These are phyloP conservation scores for Dinomys branickii DNA, from an alignment of 2,113 vertebrate species.

Conservation along the genomic window DNA sequence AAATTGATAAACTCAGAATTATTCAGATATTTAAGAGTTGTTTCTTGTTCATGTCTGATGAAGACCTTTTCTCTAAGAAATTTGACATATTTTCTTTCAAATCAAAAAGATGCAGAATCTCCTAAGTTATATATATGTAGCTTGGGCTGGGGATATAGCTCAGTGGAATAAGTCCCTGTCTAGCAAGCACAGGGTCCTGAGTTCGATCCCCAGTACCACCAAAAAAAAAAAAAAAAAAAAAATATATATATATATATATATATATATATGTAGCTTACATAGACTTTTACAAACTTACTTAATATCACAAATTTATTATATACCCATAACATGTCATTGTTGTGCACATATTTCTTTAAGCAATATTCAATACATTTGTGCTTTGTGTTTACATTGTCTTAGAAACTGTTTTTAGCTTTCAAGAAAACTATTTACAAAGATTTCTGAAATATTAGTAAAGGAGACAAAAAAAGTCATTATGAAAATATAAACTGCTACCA, in stretches of 20 bases:
- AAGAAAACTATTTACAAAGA: slow-evolving; percentile 57
- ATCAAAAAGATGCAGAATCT: slow-evolving; percentile 54
- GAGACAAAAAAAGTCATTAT: slow-evolving; percentile 44
- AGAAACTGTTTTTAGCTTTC: slow-evolving; percentile 56
- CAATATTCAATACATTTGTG: slow-evolving; percentile 59
- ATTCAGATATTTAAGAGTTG: neutral
- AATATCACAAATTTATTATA: slow-evolving; percentile 65
- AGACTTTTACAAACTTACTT: slow-evolving; percentile 44
- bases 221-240: no score
- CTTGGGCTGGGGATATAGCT: no score
- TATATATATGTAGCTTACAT: slow-evolving; percentile 38
- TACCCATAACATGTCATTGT: slow-evolving; percentile 36
- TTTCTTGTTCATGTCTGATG: slow-evolving; percentile 6
- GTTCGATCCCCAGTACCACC: no score
- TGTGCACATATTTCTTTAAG: slow-evolving; percentile 33
- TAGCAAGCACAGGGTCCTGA: no score
- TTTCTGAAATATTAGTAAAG: slow-evolving; percentile 64
- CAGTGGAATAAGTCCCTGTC: no score
- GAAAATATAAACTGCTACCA: slow-evolving; percentile 66
- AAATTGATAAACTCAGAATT: slow-evolving; percentile 50
- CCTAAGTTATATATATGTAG: slow-evolving; percentile 66
- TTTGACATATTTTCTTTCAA: slow-evolving; percentile 57
- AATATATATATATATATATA: no score
- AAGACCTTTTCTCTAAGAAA: slow-evolving; percentile 47
- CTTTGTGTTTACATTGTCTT: slow-evolving; percentile 62